Percentiles rank a stretch among this genome's conserved stretches.
These are phyloP conservation scores for Myotis planiceps DNA, from an alignment of 2,797 vertebrate genomes.

Conservation along the genomic window DNA sequence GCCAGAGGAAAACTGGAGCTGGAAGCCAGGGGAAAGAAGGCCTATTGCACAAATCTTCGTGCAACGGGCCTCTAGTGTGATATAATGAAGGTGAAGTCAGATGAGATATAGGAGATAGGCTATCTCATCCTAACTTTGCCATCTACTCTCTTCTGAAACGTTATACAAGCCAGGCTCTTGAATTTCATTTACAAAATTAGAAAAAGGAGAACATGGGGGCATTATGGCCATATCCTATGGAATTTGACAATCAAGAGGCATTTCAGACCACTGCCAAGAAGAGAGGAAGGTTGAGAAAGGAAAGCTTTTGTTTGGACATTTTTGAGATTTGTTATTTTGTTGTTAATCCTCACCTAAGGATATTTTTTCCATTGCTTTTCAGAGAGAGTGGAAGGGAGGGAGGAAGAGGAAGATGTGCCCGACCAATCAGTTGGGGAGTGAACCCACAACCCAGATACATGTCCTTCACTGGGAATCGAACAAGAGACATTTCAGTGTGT, in stretches of 20 bases:
- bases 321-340: not conserved
- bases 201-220: not conserved
- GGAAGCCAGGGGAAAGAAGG: too few relatives aligned
- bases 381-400: too few relatives aligned
- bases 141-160: not conserved
- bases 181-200: not conserved
- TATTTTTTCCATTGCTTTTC: too few relatives aligned
- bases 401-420: too few relatives aligned
- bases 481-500: too few relatives aligned
- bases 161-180: not conserved
- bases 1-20: too few relatives aligned
- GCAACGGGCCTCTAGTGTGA: too few relatives aligned
- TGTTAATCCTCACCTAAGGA: too few relatives aligned
- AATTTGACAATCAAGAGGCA: not conserved
- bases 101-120: not conserved
- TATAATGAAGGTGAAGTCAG: not conserved
- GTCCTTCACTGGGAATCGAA: too few relatives aligned
- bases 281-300: not conserved
- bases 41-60: too few relatives aligned
- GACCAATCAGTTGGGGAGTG: too few relatives aligned
- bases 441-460: too few relatives aligned
- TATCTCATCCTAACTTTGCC: not conserved
- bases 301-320: not conserved
- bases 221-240: not conserved
- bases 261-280: not conserved